A percentile compares a stretch with the other conserved stretches of the same genome.
Evolutionary conservation across 2,113 vertebrate genomes (phyloP).

Genomic region (Platycercus adscitus): DNA sequence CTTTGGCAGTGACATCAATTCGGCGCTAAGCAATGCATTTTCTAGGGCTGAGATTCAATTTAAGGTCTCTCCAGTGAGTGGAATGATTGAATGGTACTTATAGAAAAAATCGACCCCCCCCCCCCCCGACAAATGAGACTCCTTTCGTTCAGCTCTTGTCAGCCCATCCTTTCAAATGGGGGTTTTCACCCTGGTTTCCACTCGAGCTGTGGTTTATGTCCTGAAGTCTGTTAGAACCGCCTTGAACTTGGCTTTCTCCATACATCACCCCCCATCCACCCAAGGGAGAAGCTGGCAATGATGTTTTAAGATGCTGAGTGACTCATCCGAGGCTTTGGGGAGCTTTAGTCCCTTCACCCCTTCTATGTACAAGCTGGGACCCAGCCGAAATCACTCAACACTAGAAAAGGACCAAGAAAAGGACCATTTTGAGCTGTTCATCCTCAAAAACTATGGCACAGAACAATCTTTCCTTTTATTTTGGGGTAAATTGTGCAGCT

Average conservation of each 20-base stretch:
- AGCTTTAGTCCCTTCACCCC: not conserved
- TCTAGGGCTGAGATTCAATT: slow-evolving; percentile 52
- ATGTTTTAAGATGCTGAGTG: not conserved
- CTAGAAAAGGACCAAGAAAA: not conserved
- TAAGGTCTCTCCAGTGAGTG: slow-evolving; percentile 33
- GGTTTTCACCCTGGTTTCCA: not conserved
- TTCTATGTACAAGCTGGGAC: not conserved
- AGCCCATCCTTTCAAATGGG: not conserved
- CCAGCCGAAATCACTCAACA: not conserved
- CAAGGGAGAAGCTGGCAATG: not conserved
- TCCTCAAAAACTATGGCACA: not conserved
- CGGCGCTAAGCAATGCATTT: slow-evolving; percentile 52
- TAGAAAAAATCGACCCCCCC: not conserved
- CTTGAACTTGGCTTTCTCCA: not conserved
- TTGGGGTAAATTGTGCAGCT: not conserved
- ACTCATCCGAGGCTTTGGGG: not conserved
- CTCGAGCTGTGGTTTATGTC: not conserved
- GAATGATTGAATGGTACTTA: slow-evolving; percentile 10
- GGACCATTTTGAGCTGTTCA: not conserved
- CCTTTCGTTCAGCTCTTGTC: not conserved
- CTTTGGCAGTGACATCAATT: slow-evolving; percentile 69
- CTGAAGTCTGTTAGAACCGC: not conserved
- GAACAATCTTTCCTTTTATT: not conserved
- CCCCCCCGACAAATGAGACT: not conserved
- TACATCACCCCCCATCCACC: not conserved